These are phyloP conservation scores for Penaeus indicus DNA, from an alignment of 1,140 invertebrate genomes.

Conservation along the genomic window DNA sequence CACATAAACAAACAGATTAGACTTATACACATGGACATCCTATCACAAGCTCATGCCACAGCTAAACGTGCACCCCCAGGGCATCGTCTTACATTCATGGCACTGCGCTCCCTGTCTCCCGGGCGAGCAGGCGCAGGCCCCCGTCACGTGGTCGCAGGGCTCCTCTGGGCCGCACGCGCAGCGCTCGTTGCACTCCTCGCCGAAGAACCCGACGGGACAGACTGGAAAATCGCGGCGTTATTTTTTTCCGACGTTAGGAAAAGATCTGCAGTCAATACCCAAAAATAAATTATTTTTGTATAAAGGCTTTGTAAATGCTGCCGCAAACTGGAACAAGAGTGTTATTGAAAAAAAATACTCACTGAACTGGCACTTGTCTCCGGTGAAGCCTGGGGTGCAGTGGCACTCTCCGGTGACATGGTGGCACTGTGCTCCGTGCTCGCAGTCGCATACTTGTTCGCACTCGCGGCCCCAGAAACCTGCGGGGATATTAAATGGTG, in stretches of 20 bases:
- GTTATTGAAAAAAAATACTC: neutral
- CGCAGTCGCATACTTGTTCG: slow-evolving; percentile 81
- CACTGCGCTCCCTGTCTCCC: slow-evolving; percentile 75
- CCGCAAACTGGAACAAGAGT: too few species aligned
- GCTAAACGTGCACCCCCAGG: too few species aligned
- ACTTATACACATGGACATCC: slow-evolving; percentile 78
- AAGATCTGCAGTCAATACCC: too few species aligned
- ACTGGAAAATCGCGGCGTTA: slow-evolving; percentile 59
- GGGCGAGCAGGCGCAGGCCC: slow-evolving; percentile 38
- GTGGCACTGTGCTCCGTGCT: slow-evolving; percentile 72
- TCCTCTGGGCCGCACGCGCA: slow-evolving; percentile 83
- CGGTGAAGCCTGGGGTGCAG: slow-evolving; percentile 75
- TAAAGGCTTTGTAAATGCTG: too few species aligned
- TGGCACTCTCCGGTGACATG: slow-evolving; percentile 80
- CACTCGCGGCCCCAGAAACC: slow-evolving; percentile 85
- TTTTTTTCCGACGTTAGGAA: too few species aligned
- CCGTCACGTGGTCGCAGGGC: slow-evolving; percentile 63
- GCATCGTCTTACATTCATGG: slow-evolving; percentile 74
- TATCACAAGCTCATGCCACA: slow-evolving; percentile 69
- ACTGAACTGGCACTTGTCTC: slow-evolving; percentile 70
- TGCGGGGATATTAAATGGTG: slow-evolving; percentile 74
- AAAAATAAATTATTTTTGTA: too few species aligned
- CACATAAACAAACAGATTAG: neutral
- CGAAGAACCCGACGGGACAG: slow-evolving; percentile 71
- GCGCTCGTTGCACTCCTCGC: slow-evolving; percentile 80